Conservation (phyloP, 2,888 invertebrate genomes). For the Cyclophora albipunctata region DNA sequence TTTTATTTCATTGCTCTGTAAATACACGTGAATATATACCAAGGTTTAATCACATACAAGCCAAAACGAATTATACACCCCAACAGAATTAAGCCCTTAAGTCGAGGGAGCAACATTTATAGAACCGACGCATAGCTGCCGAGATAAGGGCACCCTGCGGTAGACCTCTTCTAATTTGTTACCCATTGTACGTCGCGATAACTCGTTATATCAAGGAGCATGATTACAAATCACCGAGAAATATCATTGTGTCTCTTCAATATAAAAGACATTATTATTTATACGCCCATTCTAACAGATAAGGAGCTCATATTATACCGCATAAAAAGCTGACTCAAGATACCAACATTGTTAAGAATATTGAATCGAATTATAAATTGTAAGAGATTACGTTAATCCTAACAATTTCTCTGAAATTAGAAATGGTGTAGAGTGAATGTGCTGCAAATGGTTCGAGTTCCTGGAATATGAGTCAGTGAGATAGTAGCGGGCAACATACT, state of each 20-base stretch:
- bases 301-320: slow-evolving; percentile 2
- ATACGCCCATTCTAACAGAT: background rate
- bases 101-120: slow-evolving; percentile 31
- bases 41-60: slow-evolving; percentile 4
- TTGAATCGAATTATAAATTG: no score
- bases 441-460: background rate
- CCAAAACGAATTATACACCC: slow-evolving; percentile 22
- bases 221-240: slow-evolving; percentile 26
- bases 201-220: slow-evolving; percentile 35
- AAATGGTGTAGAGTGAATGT: background rate
- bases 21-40: slow-evolving; percentile 3
- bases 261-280: slow-evolving; percentile 16
- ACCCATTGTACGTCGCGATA: slow-evolving; percentile 55
- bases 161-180: slow-evolving; percentile 56
- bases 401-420: no score
- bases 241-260: slow-evolving; percentile 14
- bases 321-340: slow-evolving; percentile 5
- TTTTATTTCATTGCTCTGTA: slow-evolving; percentile 5
- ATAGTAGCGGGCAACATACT: slow-evolving; percentile 11
- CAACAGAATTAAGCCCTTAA: slow-evolving; percentile 38
- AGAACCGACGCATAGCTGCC: slow-evolving; percentile 29
- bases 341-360: no score
- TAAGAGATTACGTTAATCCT: no score
- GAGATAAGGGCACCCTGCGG: slow-evolving; percentile 41
- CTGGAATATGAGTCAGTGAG: slow-evolving; percentile 3